Percentiles rank a stretch among this genome's conserved stretches.
Conservation (phyloP, 2,113 vertebrate genomes). For the Aptenodytes forsteri region DNA sequence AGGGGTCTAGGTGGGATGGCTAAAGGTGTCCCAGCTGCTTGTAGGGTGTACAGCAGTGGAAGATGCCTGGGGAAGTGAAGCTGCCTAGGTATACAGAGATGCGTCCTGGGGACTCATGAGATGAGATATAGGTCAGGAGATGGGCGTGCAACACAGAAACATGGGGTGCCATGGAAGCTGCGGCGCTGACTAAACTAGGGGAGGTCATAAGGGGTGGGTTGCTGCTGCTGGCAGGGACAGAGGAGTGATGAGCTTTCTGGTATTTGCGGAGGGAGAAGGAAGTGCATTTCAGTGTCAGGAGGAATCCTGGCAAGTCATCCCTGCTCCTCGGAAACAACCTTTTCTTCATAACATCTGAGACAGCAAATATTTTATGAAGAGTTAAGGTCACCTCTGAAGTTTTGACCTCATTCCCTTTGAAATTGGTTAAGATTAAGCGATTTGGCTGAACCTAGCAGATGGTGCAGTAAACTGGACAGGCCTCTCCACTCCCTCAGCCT, state of each 20-base stretch:
- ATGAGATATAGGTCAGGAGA: background rate
- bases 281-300: conserved; percentile 11
- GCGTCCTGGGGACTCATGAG: background rate
- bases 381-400: conserved; percentile 67
- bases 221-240: background rate
- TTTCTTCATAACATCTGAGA: conserved; percentile 53
- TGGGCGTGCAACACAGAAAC: background rate
- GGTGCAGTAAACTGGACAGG: conserved; percentile 33
- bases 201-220: background rate
- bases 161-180: background rate
- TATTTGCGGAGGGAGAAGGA: background rate
- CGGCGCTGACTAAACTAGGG: background rate
- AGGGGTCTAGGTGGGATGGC: background rate
- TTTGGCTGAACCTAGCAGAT: conserved; percentile 54
- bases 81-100: background rate
- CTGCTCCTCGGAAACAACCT: conserved; percentile 22
- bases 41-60: background rate
- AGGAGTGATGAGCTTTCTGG: background rate
- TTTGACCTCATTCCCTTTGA: conserved; percentile 57
- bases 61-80: background rate
- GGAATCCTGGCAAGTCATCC: conserved; percentile 17
- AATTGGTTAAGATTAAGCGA: conserved; percentile 60
- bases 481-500: conserved; percentile 10
- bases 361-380: conserved; percentile 59
- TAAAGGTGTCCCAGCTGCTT: background rate